Conservation (phyloP, 2,113 vertebrate species). For the Notothenia coriiceps region DNA sequence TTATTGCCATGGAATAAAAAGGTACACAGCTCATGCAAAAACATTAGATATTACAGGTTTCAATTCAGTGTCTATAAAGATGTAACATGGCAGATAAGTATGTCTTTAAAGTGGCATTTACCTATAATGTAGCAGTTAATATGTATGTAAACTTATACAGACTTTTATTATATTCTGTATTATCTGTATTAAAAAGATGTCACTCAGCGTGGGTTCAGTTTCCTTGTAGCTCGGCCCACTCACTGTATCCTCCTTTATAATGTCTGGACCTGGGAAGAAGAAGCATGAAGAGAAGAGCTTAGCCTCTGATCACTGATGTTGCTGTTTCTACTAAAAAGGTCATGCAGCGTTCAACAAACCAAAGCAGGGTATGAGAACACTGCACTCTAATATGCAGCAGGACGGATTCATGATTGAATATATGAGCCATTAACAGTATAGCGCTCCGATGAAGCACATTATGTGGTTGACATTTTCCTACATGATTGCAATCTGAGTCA, state of each 20-base stretch:
- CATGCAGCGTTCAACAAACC: background rate
- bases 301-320: background rate
- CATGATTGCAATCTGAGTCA: background rate
- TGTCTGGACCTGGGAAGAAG: conserved; percentile 74
- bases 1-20: background rate
- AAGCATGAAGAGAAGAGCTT: background rate
- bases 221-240: conserved; percentile 73
- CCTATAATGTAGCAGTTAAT: background rate
- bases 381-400: background rate
- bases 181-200: background rate
- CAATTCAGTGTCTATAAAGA: background rate
- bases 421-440: background rate
- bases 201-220: conserved; percentile 36
- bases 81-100: background rate
- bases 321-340: conserved; percentile 11
- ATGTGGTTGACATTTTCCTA: background rate
- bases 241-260: conserved; percentile 77
- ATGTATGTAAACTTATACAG: background rate
- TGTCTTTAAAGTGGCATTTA: background rate
- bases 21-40: background rate
- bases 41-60: background rate
- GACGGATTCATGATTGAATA: conserved; percentile 19
- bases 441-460: background rate
- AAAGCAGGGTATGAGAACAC: conserved; percentile 1
- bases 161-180: background rate